Base-by-base conservation (phyloP, 2,113 vertebrate genomes). In the Zosterops lateralis region DNA sequence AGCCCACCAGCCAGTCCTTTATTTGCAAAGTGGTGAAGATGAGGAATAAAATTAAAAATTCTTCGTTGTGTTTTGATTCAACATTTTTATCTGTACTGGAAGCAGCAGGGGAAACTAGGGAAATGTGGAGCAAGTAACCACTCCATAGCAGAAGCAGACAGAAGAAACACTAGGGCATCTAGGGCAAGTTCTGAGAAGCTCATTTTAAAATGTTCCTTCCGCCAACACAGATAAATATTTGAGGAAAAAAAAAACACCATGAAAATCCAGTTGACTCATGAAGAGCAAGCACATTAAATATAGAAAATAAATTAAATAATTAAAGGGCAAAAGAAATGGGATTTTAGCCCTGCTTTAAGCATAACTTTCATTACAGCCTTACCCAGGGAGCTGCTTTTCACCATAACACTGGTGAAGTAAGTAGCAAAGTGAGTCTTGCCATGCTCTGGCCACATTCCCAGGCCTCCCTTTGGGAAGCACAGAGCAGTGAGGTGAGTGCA, bases 221-320 rank as follows among this genome's bases (percentile, higher is more conserved):
- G 3, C 73, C 88, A 95, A 92, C 50, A 45, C 11, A 9, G 82
- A 85, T 40, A 93, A 95, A 87, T 94, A 93, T 96, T 94, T 92
- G 93, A 95, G 82, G 6, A 47, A 76, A 87, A 84, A 73, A 62
- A 80, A 31, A 40, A 36, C 47, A 62, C 2, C 36, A 74, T 38
- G 71, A 87, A 91, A 85, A 89, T 56, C 70, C 90, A 60, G 92
- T 89, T 93, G 88, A 91, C 84, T 95, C 85, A 90, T 0, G 0
- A 79, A 87, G 51, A 96, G 34, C 48, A 40, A 95, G 56, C 6
- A 5, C 0, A 3, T 89, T 91, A 96, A 93, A 94, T 88, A 90
- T 62, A 89, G 85, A 92, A 92, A 95, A 94, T 75, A 92, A 94
- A 95, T 95, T 47, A 78, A 94, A 85, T 87, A 90, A 96, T 76